Evolutionary conservation across 2,888 invertebrate species (phyloP).

Genomic region (Metallyticus violacea): DNA sequence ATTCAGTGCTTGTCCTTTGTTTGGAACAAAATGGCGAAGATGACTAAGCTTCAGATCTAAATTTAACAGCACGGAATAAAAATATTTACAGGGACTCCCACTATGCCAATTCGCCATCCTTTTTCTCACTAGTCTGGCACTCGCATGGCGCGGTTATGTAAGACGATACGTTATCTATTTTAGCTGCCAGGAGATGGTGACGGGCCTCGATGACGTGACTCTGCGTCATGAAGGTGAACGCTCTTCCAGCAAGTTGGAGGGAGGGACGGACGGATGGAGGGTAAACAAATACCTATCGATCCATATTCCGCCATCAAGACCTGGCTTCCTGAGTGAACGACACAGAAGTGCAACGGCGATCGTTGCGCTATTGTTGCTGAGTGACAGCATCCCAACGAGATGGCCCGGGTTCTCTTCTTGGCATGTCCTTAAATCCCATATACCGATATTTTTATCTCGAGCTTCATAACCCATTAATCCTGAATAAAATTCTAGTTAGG

Average conservation of each 20-base stretch:
- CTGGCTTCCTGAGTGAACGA: slow-evolving; percentile 9
- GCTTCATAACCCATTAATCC: too few species aligned
- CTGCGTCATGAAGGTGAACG: slow-evolving; percentile 10
- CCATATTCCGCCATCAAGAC: background rate
- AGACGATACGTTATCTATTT: slow-evolving; percentile 2
- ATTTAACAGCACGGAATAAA: background rate
- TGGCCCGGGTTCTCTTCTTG: background rate
- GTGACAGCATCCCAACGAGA: background rate
- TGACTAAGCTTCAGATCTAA: background rate
- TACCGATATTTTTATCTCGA: too few species aligned
- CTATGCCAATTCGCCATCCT: too few species aligned
- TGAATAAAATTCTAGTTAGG: too few species aligned
- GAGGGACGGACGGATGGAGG: too few species aligned
- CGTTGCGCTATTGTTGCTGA: background rate
- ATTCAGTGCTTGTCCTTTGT: background rate
- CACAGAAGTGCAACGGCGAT: background rate
- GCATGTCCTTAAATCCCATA: too few species aligned
- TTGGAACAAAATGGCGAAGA: background rate
- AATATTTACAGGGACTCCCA: too few species aligned
- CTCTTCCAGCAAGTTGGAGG: slow-evolving; percentile 6
- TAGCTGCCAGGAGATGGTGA: background rate
- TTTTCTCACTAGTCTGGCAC: too few species aligned
- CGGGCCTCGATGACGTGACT: slow-evolving; percentile 10
- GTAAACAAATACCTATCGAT: slow-evolving; percentile 9
- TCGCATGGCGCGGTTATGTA: background rate